Percentiles rank a stretch among this genome's conserved stretches.
These are phyloP conservation scores for Bambusicola thoracicus DNA, from an alignment of 2,113 vertebrate genomes.

Conservation along the genomic window DNA sequence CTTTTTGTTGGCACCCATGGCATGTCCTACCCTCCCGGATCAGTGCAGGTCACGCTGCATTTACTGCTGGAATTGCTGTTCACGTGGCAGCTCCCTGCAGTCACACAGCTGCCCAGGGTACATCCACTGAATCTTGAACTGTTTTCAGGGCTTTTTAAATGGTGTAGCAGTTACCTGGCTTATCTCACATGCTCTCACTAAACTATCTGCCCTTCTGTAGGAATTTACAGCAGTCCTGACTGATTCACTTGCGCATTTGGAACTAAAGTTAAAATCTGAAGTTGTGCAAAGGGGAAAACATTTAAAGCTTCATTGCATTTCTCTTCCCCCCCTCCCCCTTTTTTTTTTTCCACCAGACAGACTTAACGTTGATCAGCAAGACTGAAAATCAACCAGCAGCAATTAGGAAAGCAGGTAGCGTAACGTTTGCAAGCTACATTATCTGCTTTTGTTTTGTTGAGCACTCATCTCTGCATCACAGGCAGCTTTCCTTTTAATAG, in stretches of 20 bases:
- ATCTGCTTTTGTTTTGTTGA: neutral
- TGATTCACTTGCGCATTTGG: neutral
- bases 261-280: neutral
- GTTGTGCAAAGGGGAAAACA: neutral
- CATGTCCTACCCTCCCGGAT: slow-evolving; percentile 1
- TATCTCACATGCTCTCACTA: neutral
- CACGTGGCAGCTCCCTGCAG: neutral
- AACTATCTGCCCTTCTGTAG: neutral
- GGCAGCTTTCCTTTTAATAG: slow-evolving; percentile 5
- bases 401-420: neutral
- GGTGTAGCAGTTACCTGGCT: neutral
- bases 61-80: neutral
- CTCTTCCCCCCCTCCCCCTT: no score
- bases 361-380: neutral
- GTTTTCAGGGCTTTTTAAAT: slow-evolving; percentile 14
- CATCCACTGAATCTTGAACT: neutral
- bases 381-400: neutral
- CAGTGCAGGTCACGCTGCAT: neutral
- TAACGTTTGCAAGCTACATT: neutral
- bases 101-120: neutral
- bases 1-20: rapidly evolving
- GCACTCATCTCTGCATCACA: neutral
- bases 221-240: neutral
- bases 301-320: neutral
- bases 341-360: neutral